Conservation (phyloP, 2,888 invertebrate species). For the Xanthia icteritia region DNA sequence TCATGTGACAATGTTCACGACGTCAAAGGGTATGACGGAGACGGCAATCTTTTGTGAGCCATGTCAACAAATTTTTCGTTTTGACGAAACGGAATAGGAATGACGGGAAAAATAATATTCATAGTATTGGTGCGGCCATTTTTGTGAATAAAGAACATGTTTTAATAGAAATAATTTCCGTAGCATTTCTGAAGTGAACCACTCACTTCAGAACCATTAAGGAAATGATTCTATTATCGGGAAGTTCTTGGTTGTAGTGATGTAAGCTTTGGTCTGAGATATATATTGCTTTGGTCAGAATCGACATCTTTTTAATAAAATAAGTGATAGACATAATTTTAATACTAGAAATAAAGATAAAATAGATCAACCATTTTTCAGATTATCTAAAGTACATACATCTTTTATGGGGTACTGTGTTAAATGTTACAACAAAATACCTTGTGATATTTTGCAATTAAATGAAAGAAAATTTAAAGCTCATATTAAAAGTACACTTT, state of each 20-base stretch:
- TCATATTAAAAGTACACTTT: too few species aligned
- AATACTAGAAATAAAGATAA: too few species aligned
- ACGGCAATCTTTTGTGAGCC: slow-evolving; percentile 51
- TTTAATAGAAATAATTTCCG: slow-evolving; percentile 25
- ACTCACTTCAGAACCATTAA: too few species aligned
- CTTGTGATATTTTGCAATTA: too few species aligned
- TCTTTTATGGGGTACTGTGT: too few species aligned
- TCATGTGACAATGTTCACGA: slow-evolving; percentile 50
- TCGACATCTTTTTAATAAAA: too few species aligned
- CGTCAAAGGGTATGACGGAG: slow-evolving; percentile 50
- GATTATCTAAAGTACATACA: too few species aligned
- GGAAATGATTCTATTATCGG: too few species aligned
- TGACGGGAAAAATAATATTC: slow-evolving; percentile 35
- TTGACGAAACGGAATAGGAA: slow-evolving; percentile 44
- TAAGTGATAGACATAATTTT: too few species aligned
- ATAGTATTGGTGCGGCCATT: slow-evolving; percentile 8
- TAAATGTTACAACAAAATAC: too few species aligned
- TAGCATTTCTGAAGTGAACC: neutral
- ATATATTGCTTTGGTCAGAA: neutral
- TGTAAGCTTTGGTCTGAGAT: neutral
- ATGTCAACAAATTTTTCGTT: slow-evolving; percentile 62
- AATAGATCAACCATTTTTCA: too few species aligned
- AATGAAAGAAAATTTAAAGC: too few species aligned
- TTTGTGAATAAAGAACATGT: slow-evolving; percentile 2
- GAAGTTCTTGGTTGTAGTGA: neutral